phyloP scores from a whole-genome alignment of 1,140 invertebrate species.

The Theocolax elegans region DNA sequence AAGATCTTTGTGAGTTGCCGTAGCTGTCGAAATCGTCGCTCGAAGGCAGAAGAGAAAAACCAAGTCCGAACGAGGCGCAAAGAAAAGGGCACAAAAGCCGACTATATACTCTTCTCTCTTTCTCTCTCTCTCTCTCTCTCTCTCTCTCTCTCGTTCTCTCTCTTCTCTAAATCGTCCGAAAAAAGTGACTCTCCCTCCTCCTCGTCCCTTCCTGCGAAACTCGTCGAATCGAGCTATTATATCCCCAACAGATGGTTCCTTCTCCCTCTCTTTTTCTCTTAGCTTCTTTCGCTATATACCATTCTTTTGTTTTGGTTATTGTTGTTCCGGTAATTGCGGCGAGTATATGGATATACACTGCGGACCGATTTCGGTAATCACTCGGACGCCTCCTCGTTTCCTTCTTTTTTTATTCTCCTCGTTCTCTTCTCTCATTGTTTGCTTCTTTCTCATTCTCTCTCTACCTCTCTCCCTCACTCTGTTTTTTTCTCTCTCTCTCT shows the following conservation, averaged over 20 bases:
- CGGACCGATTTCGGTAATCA: slow-evolving; percentile 60
- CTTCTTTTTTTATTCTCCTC: slow-evolving; percentile 35
- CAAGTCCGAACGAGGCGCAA: slow-evolving; percentile 22
- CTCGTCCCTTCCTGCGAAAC: slow-evolving; percentile 26
- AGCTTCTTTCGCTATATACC: slow-evolving; percentile 44
- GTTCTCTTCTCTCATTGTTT: neutral
- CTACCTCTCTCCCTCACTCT: neutral
- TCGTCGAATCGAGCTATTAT: slow-evolving; percentile 56
- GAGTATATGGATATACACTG: slow-evolving; percentile 46
- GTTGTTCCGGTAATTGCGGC: slow-evolving; percentile 63
- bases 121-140: slow-evolving; percentile 37
- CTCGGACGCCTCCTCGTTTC: slow-evolving; percentile 47
- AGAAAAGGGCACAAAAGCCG: no score
- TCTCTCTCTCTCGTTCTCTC: slow-evolving; percentile 32
- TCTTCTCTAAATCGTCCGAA: slow-evolving; percentile 22
- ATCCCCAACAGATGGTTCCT: slow-evolving; percentile 58
- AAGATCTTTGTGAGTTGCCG: no score
- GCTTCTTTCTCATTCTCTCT: neutral
- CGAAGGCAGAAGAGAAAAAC: neutral
- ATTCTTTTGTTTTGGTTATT: slow-evolving; percentile 60
- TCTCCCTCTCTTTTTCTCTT: slow-evolving; percentile 14
- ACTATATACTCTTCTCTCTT: slow-evolving; percentile 22
- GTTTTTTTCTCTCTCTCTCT: neutral
- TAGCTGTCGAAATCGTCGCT: neutral
- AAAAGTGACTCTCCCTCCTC: slow-evolving; percentile 13